phyloP scores from a whole-genome alignment of 2,888 invertebrate species.

The Acrobasis consociella region DNA sequence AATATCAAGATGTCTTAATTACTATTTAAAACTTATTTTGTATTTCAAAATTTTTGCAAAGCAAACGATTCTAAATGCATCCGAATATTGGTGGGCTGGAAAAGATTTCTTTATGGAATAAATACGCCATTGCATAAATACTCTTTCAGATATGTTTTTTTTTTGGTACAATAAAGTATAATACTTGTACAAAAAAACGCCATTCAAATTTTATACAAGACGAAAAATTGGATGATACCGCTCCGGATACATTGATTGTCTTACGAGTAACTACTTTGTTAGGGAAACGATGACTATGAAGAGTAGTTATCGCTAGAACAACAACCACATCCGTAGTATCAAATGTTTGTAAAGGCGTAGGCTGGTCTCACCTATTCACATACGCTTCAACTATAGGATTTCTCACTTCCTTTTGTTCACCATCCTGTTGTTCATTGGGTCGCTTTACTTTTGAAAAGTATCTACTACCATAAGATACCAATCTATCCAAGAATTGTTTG shows the following conservation, averaged over 20 bases:
- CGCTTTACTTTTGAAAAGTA: slow-evolving; percentile 15
- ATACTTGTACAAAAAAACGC: no score
- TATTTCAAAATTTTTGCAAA: not conserved
- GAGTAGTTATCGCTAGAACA: slow-evolving; percentile 21
- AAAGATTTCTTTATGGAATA: no score
- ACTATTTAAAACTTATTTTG: no score
- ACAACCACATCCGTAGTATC: slow-evolving; percentile 49
- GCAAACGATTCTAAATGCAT: not conserved
- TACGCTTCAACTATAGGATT: slow-evolving; percentile 25
- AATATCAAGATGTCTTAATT: no score
- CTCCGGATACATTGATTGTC: not conserved
- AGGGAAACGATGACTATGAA: slow-evolving; percentile 24
- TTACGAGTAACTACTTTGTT: slow-evolving; percentile 2
- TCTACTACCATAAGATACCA: not conserved
- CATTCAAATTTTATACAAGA: not conserved
- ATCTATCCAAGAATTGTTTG: not conserved
- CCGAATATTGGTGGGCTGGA: no score
- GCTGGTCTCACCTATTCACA: slow-evolving; percentile 16
- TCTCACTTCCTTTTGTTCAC: slow-evolving; percentile 31
- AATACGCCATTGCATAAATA: no score
- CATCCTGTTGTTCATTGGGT: no score
- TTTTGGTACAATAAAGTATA: no score
- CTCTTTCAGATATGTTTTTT: no score
- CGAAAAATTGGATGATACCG: not conserved
- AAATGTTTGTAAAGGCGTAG: slow-evolving; percentile 43